phyloP scores from a whole-genome alignment of 2,113 vertebrate genomes.

The Odontesthes bonariensis region DNA sequence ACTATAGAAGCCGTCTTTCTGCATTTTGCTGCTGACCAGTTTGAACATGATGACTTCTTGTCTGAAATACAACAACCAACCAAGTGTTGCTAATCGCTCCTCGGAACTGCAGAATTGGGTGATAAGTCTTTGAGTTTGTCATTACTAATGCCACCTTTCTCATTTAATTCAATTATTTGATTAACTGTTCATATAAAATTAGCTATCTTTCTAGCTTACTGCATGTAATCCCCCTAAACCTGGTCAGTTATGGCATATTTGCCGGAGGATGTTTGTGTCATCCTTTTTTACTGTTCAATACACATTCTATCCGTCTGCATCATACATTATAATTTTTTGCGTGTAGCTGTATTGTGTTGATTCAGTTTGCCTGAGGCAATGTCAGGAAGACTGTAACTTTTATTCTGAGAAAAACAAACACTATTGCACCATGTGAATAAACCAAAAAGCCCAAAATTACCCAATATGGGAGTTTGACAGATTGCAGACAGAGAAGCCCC shows the following conservation, averaged over 20 bases:
- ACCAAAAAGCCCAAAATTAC: slow-evolving; percentile 13
- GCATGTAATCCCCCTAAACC: too few relatives aligned
- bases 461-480: slow-evolving; percentile 5
- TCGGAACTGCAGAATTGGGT: too few relatives aligned
- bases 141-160: too few relatives aligned
- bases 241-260: neutral
- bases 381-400: neutral
- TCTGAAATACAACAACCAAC: too few relatives aligned
- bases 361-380: slow-evolving; percentile 2
- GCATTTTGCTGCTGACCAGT: too few relatives aligned
- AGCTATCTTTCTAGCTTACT: too few relatives aligned
- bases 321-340: neutral
- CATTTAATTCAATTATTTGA: too few relatives aligned
- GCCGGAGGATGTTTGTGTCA: neutral
- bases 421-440: neutral
- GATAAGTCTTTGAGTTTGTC: too few relatives aligned
- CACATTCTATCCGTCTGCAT: neutral
- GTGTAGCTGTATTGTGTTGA: neutral
- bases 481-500: slow-evolving; percentile 9
- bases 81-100: too few relatives aligned
- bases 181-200: too few relatives aligned
- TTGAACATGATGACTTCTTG: too few relatives aligned
- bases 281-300: neutral
- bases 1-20: too few relatives aligned
- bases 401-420: neutral